Evolutionary conservation across 2,888 invertebrate species (phyloP).

Genomic region (Slavum lentiscoides): DNA sequence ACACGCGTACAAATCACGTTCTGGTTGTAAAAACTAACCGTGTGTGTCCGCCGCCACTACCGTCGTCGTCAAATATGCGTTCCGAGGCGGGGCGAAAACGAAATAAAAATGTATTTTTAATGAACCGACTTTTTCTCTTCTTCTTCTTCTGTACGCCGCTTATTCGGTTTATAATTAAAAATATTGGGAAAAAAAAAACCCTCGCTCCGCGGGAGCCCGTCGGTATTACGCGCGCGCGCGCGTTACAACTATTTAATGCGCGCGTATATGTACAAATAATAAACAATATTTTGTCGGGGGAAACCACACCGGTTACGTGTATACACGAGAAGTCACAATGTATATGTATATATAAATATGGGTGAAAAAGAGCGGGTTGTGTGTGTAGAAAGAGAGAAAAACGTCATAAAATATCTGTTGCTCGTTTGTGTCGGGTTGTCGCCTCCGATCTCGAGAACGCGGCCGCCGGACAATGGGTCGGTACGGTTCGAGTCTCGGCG

Average conservation of each 20-base stretch:
- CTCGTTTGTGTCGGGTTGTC: constrained; percentile 43
- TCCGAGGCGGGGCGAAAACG: constrained; percentile 33
- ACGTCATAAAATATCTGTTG: constrained; percentile 32
- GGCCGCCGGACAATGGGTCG: constrained; percentile 42
- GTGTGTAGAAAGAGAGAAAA: constrained; percentile 7
- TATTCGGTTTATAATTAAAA: constrained; percentile 45
- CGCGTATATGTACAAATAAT: constrained; percentile 11
- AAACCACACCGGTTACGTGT: too few relatives aligned
- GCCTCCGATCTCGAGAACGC: constrained; percentile 32
- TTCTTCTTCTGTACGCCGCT: background rate
- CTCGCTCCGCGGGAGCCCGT: constrained; percentile 42
- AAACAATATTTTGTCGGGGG: constrained; percentile 7
- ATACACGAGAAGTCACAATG: constrained; percentile 23
- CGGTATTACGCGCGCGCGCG: background rate
- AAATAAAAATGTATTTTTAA: constrained; percentile 52
- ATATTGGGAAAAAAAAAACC: constrained; percentile 28
- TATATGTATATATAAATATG: too few relatives aligned
- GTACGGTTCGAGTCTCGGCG: constrained; percentile 16
- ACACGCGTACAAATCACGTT: constrained; percentile 46
- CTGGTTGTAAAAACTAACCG: constrained; percentile 33
- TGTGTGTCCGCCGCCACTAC: background rate
- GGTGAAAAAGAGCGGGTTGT: constrained; percentile 34
- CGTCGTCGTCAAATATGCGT: constrained; percentile 11
- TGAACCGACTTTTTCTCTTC: constrained; percentile 42
- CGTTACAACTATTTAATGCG: background rate